Evolutionary conservation across 2,888 invertebrate species (phyloP).

Genomic region (Oscheius onirici): DNA sequence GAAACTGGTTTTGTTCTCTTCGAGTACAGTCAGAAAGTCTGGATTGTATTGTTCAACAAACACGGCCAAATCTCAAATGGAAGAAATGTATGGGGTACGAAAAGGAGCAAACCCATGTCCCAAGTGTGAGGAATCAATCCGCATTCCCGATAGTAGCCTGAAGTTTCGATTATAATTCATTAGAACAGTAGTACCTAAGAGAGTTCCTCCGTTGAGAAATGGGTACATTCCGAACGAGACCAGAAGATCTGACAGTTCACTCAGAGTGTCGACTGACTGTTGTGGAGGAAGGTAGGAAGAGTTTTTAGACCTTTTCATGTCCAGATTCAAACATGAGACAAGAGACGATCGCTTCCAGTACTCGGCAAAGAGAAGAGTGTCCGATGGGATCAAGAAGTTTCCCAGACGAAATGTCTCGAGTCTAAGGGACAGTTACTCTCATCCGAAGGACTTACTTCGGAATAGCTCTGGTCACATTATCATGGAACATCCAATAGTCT

Average conservation of each 20-base stretch:
- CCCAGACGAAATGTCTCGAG: slow-evolving; percentile 26
- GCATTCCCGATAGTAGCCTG: slow-evolving; percentile 43
- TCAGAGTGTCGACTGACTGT: slow-evolving; percentile 21
- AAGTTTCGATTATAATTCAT: not conserved
- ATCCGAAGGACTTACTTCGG: slow-evolving; percentile 16
- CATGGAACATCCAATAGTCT: slow-evolving; percentile 30
- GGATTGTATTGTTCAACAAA: slow-evolving; percentile 35
- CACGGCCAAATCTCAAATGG: slow-evolving; percentile 28
- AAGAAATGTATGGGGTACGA: too few relatives aligned
- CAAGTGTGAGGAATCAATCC: slow-evolving; percentile 38
- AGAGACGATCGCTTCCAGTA: slow-evolving; percentile 29
- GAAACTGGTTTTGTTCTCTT: slow-evolving; percentile 8
- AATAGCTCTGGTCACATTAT: slow-evolving; percentile 25
- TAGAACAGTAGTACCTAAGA: slow-evolving; percentile 22
- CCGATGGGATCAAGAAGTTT: slow-evolving; percentile 9
- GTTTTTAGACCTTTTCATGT: slow-evolving; percentile 3
- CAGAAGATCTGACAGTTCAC: slow-evolving; percentile 29
- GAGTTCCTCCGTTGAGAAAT: slow-evolving; percentile 37
- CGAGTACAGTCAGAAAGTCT: too few relatives aligned
- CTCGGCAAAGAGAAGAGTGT: not conserved
- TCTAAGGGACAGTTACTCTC: slow-evolving; percentile 3
- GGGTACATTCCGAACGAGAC: slow-evolving; percentile 35
- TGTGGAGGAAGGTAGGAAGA: not conserved
- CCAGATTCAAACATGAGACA: slow-evolving; percentile 4
- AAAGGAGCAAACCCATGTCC: slow-evolving; percentile 26